phyloP scores from a whole-genome alignment of 2,113 vertebrate genomes.

The Oplegnathus fasciatus region DNA sequence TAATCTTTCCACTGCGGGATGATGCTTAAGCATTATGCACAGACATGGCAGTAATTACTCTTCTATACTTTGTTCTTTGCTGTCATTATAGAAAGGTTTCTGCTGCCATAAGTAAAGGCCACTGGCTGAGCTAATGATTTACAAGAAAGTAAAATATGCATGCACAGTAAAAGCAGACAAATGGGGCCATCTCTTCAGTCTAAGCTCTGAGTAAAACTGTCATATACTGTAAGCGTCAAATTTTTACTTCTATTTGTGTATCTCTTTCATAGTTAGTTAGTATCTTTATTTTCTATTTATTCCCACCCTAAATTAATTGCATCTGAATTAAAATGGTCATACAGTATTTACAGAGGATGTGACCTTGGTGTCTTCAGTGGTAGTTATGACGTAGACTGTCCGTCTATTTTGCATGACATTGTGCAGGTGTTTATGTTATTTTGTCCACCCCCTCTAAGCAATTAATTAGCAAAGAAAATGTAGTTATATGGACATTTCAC shows the following conservation, averaged over 20 bases:
- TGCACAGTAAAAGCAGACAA: constrained; percentile 28
- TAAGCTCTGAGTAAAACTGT: too few relatives aligned
- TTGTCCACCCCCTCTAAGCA: too few relatives aligned
- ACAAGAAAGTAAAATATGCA: constrained; percentile 12
- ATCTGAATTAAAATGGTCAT: neutral
- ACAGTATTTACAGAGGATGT: neutral
- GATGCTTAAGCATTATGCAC: constrained; percentile 32
- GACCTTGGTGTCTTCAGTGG: neutral
- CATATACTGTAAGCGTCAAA: neutral
- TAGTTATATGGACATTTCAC: neutral
- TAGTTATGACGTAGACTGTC: neutral
- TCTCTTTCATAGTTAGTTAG: neutral
- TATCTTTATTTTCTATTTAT: neutral
- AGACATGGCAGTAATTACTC: constrained; percentile 39
- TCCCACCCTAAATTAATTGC: neutral
- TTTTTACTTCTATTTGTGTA: constrained; percentile 28
- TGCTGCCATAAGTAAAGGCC: constrained; percentile 24
- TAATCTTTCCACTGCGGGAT: constrained; percentile 37
- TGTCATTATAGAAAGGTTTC: constrained; percentile 16
- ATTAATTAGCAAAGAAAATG: neutral
- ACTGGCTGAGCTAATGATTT: neutral
- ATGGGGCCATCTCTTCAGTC: constrained; percentile 1
- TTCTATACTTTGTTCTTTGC: constrained; percentile 4
- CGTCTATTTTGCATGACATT: neutral
- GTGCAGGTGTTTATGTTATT: neutral